These are phyloP conservation scores for Holothuria scabra DNA, from an alignment of 53 echinoderm and acorn worm species.

Conservation along the genomic window DNA sequence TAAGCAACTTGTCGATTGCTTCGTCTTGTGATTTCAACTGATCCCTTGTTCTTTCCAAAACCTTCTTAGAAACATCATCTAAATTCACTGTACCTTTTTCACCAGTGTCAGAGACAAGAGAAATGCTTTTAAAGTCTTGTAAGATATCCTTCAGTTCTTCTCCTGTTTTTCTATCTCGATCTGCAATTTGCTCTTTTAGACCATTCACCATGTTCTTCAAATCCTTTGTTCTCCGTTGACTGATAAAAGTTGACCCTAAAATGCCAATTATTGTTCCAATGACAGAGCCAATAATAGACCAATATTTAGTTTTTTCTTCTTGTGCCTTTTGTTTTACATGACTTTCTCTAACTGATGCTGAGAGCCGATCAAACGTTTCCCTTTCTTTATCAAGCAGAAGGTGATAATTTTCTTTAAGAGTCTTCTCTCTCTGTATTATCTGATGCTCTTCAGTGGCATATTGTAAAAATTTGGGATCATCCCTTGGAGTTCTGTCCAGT, in stretches of 20 bases:
- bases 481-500: conserved; percentile 87
- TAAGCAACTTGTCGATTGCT: conserved; percentile 57
- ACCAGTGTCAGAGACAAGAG: conserved; percentile 24
- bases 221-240: conserved; percentile 74
- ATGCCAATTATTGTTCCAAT: conserved; percentile 81
- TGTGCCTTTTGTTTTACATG: conserved; percentile 86
- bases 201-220: conserved; percentile 73
- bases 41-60: conserved; percentile 58
- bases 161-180: conserved; percentile 26
- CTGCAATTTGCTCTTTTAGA: conserved; percentile 59
- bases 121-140: conserved; percentile 46
- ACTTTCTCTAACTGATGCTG: conserved; percentile 81
- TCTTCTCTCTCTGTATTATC: conserved; percentile 75
- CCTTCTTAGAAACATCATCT: conserved; percentile 31
- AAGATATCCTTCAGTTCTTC: conserved; percentile 16
- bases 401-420: conserved; percentile 63
- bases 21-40: conserved; percentile 62
- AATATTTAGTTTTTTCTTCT: conserved; percentile 92
- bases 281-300: conserved; percentile 84
- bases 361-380: conserved; percentile 69
- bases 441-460: conserved; percentile 94
- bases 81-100: neutral
- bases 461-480: conserved; percentile 90
- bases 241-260: conserved; percentile 74
- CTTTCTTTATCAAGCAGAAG: conserved; percentile 67